Conservation (phyloP, 2,888 invertebrate genomes). For the Cantharis flavilabris region DNA sequence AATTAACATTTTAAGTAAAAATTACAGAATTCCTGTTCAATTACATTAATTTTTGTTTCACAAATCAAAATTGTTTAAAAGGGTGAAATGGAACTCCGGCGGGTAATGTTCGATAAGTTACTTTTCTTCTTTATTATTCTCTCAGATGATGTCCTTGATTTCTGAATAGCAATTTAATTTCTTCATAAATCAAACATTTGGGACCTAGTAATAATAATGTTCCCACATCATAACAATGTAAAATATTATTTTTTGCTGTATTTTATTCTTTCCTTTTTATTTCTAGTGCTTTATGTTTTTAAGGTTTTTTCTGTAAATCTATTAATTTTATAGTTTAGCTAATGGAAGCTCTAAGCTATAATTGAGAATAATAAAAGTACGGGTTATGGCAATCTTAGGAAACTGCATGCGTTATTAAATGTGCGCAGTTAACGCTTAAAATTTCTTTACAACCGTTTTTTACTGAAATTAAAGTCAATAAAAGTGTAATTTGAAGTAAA, state of each 20-base stretch:
- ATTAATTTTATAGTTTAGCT: background rate
- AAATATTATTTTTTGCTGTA: background rate
- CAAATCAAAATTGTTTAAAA: background rate
- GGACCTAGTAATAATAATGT: background rate
- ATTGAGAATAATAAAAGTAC: background rate
- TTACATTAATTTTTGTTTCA: too few species aligned
- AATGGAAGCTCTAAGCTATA: background rate
- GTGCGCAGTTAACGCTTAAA: background rate
- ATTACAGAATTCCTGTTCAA: background rate
- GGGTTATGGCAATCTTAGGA: background rate
- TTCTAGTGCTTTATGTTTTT: background rate
- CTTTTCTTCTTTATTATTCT: background rate
- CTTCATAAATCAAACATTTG: background rate
- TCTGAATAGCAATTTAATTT: background rate
- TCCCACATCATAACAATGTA: background rate
- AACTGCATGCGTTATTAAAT: background rate
- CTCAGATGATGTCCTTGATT: background rate
- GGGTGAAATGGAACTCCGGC: background rate
- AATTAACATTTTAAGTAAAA: background rate
- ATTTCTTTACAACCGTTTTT: background rate
- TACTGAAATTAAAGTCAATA: background rate
- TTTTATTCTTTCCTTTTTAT: too few species aligned
- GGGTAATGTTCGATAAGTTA: background rate
- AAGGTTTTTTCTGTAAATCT: background rate
- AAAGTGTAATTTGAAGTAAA: background rate